A percentile compares a stretch with the other conserved stretches of the same genome.
Conservation (phyloP, 2,113 vertebrate species). For the Bos indicus region DNA sequence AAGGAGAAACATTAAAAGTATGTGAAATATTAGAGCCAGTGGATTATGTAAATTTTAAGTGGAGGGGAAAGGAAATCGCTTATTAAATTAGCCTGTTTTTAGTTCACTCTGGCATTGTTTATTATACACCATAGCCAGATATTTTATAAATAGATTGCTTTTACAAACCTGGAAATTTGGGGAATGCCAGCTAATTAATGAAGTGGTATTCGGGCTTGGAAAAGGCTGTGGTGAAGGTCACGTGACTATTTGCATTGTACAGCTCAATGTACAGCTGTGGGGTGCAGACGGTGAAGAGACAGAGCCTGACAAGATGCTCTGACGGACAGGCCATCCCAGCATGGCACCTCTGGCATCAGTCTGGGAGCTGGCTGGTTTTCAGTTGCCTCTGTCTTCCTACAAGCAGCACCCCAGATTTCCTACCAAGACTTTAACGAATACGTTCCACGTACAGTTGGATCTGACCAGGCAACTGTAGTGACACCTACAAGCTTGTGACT, state of each 20-base stretch:
- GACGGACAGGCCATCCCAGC: background rate
- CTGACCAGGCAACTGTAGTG: background rate
- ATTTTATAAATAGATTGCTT: slow-evolving; percentile 60
- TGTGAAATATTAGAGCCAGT: slow-evolving; percentile 68
- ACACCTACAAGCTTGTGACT: background rate
- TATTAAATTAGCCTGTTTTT: slow-evolving; percentile 71
- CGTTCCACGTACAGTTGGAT: background rate
- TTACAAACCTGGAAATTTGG: slow-evolving; percentile 47
- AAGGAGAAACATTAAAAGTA: slow-evolving; percentile 65
- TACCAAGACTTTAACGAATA: background rate
- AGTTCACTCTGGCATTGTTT: slow-evolving; percentile 66
- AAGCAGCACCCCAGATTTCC: background rate
- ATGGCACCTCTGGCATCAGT: background rate
- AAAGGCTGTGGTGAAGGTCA: background rate
- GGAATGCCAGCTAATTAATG: slow-evolving; percentile 30
- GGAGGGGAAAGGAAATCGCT: slow-evolving; percentile 59
- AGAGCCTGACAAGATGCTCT: background rate
- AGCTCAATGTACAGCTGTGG: background rate
- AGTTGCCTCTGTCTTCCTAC: background rate
- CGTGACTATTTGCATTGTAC: background rate
- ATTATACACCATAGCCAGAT: slow-evolving; percentile 41
- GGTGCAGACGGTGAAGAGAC: background rate
- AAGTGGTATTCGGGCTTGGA: background rate
- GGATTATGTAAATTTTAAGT: slow-evolving; percentile 72
- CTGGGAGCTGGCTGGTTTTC: background rate